Evolutionary conservation across 2,888 invertebrate species (phyloP).

Genomic region (Quadroppia sp.): DNA sequence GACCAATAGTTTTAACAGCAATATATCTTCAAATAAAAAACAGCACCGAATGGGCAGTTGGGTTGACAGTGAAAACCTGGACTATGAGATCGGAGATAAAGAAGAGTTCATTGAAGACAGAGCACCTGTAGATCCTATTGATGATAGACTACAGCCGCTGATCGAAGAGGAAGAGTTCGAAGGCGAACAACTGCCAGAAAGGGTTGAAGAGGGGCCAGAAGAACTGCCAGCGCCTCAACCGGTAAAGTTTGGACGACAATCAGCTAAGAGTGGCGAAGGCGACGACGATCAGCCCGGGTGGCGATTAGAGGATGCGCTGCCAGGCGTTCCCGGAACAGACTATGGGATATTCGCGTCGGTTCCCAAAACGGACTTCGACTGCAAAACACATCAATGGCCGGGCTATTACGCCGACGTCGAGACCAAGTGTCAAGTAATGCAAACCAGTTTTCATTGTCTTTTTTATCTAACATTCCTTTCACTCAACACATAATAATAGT

Average conservation of each 20-base stretch:
- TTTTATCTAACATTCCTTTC: background rate
- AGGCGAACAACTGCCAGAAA: background rate
- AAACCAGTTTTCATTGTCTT: background rate
- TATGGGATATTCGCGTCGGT: conserved; percentile 60
- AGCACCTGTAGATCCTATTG: background rate
- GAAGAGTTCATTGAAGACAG: background rate
- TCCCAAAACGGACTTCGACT: conserved; percentile 47
- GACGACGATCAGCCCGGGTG: background rate
- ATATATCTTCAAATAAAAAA: conserved; percentile 16
- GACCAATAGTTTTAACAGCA: background rate
- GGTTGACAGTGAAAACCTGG: conserved; percentile 10
- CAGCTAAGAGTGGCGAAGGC: background rate
- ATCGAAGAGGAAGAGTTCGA: conserved; percentile 1
- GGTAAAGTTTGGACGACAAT: background rate
- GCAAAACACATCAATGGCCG: conserved; percentile 44
- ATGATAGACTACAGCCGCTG: background rate
- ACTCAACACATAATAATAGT: conserved; percentile 2
- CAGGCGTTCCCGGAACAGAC: conserved; percentile 65
- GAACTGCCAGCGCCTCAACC: background rate
- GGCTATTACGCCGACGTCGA: conserved; percentile 48
- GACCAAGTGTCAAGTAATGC: conserved; percentile 46
- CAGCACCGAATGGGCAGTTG: conserved; percentile 36
- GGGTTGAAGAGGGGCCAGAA: background rate
- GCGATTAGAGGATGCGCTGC: conserved; percentile 54
- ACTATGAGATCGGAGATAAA: background rate